phyloP scores from a whole-genome alignment of 2,797 vertebrate genomes.

The Lagodon rhomboides region DNA sequence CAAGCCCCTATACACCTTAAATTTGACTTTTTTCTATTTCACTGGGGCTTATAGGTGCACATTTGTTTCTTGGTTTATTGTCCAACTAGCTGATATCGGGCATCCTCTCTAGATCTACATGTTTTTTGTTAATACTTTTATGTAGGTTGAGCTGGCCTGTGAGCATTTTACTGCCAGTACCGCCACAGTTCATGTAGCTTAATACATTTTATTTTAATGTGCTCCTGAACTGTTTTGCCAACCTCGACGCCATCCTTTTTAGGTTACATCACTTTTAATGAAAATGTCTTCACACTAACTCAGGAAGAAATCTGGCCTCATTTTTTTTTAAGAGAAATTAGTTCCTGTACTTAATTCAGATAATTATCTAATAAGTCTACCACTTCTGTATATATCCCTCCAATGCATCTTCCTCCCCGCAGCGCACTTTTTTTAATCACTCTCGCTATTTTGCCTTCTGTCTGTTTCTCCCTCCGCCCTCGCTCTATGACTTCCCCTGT shows the following conservation, averaged over 20 bases:
- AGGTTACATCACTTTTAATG: background rate
- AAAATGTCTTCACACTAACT: background rate
- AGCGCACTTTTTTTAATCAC: conserved; percentile 47
- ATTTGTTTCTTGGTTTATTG: no score
- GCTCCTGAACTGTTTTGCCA: background rate
- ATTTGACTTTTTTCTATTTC: no score
- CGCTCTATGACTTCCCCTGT: conserved; percentile 52
- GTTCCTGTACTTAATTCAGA: conserved; percentile 36
- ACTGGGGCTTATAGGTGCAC: no score
- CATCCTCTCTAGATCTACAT: no score
- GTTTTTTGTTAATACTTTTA: no score
- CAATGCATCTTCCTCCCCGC: conserved; percentile 9
- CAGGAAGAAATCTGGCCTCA: background rate
- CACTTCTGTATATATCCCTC: conserved; percentile 24
- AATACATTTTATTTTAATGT: background rate
- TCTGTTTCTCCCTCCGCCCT: conserved; percentile 54
- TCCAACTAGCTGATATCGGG: no score
- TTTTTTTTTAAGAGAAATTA: conserved; percentile 21
- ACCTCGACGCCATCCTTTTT: conserved; percentile 17
- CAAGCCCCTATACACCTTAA: no score
- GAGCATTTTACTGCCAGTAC: no score
- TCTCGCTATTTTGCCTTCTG: conserved; percentile 45
- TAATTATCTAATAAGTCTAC: conserved; percentile 66
- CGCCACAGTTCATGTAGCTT: background rate
- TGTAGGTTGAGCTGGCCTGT: no score